Evolutionary conservation across 2,888 invertebrate genomes (phyloP).

Genomic region (Creontiades dilutus): DNA sequence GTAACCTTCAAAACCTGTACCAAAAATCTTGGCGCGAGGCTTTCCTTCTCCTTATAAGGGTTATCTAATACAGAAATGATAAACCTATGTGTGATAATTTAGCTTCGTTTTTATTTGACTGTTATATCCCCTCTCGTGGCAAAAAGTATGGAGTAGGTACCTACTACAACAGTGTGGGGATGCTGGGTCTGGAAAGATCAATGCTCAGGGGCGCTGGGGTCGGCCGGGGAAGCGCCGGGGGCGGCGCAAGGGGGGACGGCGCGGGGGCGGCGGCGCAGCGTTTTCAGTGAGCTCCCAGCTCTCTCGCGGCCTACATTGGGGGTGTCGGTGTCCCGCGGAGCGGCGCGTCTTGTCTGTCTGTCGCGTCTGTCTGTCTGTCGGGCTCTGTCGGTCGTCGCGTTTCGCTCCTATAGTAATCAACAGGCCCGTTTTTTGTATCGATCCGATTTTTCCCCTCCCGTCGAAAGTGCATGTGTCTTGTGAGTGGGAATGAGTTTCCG

Average conservation of each 20-base stretch:
- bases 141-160: constrained; percentile 37
- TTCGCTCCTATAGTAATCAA: background rate
- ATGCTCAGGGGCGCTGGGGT: constrained; percentile 60
- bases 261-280: constrained; percentile 33
- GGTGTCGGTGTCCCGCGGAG: constrained; percentile 13
- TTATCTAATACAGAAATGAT: no score
- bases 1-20: no score
- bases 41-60: no score
- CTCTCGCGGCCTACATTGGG: constrained; percentile 66
- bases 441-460: background rate
- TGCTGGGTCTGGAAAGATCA: constrained; percentile 68
- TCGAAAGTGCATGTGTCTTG: constrained; percentile 18
- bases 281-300: constrained; percentile 68
- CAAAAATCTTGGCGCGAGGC: no score
- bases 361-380: background rate
- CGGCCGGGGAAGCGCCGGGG: constrained; percentile 12
- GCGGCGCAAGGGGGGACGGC: constrained; percentile 25
- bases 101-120: background rate
- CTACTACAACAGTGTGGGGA: constrained; percentile 42
- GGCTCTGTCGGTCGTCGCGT: background rate
- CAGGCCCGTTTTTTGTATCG: background rate
- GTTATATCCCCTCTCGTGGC: background rate
- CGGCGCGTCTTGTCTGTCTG: constrained; percentile 50
- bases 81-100: no score
- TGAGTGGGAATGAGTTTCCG: background rate